These are phyloP conservation scores for Yponomeuta sedellus DNA, from an alignment of 2,888 invertebrate species.

Conservation along the genomic window DNA sequence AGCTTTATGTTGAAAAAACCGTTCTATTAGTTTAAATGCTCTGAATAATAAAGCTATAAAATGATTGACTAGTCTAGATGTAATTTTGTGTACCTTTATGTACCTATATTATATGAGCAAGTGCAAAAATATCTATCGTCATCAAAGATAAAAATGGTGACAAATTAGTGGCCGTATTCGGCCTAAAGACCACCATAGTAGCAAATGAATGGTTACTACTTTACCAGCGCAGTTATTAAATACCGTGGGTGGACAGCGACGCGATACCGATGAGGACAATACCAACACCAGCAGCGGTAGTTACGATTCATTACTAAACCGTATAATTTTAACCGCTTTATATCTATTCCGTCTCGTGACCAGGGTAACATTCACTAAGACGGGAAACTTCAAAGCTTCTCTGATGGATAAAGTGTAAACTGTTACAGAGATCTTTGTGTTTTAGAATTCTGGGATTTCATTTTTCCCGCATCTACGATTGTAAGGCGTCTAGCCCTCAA, in stretches of 20 bases:
- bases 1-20: too few species aligned
- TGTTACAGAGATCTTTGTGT: too few species aligned
- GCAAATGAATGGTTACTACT: not conserved
- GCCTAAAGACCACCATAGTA: not conserved
- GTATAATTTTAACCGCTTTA: not conserved
- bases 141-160: not conserved
- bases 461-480: too few species aligned
- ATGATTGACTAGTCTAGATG: not conserved
- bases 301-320: constrained; percentile 15
- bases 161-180: not conserved
- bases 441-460: too few species aligned
- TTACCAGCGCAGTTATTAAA: not conserved
- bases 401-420: too few species aligned
- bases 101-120: too few species aligned
- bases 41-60: not conserved
- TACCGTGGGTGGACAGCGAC: constrained; percentile 19
- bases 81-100: too few species aligned
- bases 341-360: not conserved
- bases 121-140: too few species aligned
- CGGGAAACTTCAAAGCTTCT: too few species aligned
- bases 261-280: constrained; percentile 37
- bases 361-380: too few species aligned
- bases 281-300: constrained; percentile 41
- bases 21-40: not conserved
- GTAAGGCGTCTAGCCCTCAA: not conserved